phyloP scores from a whole-genome alignment of 2,113 vertebrate species.

The Balaeniceps rex region DNA sequence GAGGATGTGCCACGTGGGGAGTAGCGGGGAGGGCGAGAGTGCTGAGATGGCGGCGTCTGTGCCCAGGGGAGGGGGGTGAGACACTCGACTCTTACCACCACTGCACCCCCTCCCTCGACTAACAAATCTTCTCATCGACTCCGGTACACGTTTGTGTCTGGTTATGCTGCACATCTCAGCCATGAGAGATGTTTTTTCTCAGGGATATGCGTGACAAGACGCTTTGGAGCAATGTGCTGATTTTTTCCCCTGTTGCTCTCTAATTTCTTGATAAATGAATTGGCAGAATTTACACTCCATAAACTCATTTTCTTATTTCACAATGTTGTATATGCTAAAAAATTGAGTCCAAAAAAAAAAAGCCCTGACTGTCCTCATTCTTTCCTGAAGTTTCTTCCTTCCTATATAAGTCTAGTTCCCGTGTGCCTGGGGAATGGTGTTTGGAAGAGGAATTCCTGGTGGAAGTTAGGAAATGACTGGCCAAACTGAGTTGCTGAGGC shows the following conservation, averaged over 20 bases:
- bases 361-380: neutral
- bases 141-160: fast-evolving
- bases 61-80: neutral
- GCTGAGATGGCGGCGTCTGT: neutral
- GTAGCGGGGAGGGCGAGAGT: neutral
- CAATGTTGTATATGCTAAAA: neutral
- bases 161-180: neutral
- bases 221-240: neutral
- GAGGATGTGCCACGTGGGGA: fast-evolving
- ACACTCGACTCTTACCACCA: neutral
- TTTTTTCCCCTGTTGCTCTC: neutral
- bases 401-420: neutral
- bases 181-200: neutral
- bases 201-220: fast-evolving
- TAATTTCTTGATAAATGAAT: neutral
- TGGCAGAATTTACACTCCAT: neutral
- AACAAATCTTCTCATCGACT: neutral
- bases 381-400: neutral
- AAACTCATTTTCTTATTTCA: neutral
- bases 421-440: neutral
- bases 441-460: neutral
- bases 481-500: neutral
- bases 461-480: neutral
- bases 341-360: neutral
- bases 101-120: neutral